These are phyloP conservation scores for Pentamera pediparva DNA, from an alignment of 53 echinoderm and acorn worm genomes.

Conservation along the genomic window DNA sequence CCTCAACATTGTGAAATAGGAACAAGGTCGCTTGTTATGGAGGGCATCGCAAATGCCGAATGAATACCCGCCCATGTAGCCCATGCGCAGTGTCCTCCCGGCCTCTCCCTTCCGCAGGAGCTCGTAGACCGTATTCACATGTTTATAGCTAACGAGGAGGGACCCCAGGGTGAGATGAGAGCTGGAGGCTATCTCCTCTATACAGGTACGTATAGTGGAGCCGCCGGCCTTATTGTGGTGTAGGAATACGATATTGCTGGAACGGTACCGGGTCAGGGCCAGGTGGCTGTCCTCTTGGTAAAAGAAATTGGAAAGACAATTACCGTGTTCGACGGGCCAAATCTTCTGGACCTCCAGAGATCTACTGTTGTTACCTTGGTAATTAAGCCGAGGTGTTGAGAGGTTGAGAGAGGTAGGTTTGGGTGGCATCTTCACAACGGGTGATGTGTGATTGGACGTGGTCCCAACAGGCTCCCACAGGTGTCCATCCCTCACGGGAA, in stretches of 20 bases:
- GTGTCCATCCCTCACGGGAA: background rate
- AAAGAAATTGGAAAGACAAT: conserved; percentile 40
- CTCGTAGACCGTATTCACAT: conserved; percentile 38
- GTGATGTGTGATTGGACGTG: background rate
- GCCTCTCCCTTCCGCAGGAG: conserved; percentile 31
- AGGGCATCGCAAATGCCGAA: conserved; percentile 86
- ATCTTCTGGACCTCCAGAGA: conserved; percentile 10
- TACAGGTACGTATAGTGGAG: conserved; percentile 61
- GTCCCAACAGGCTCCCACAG: background rate
- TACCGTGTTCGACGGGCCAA: conserved; percentile 33
- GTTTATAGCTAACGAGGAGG: conserved; percentile 41
- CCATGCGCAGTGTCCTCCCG: conserved; percentile 37
- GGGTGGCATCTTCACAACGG: background rate
- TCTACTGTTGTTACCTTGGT: conserved; percentile 17
- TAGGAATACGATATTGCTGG: conserved; percentile 66
- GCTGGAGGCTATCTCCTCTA: conserved; percentile 26
- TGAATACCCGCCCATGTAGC: conserved; percentile 79
- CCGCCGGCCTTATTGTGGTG: conserved; percentile 95
- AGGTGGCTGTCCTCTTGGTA: conserved; percentile 23
- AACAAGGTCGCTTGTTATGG: conserved; percentile 52
- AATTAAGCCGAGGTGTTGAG: background rate
- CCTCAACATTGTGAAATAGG: conserved; percentile 88
- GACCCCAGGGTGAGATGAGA: conserved; percentile 33
- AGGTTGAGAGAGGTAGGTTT: background rate
- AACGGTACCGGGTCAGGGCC: conserved; percentile 24